Evolutionary conservation across 2,113 vertebrate genomes (phyloP), one percentile per base, ranked within the genome.

Genomic region (Saguinus midas): DNA sequence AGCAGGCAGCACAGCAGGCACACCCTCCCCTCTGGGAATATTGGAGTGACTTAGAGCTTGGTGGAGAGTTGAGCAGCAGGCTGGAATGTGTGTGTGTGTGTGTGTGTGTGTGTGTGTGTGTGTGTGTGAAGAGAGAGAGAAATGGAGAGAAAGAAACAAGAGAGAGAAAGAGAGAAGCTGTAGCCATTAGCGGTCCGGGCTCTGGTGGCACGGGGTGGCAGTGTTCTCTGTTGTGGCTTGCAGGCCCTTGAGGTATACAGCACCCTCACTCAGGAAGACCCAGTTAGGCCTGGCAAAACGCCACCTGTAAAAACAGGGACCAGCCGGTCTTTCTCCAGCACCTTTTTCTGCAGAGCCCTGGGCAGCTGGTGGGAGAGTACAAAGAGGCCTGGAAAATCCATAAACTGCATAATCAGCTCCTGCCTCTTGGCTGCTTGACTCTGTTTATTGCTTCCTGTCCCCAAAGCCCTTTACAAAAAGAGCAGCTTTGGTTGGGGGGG

Each of bases 371-470:
- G 96, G 92, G 76, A 93, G 93, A 95, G 80, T 64, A 92, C 93
- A 96, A 81, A 92, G 93, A 96, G 93, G 96, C 91, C 97, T 97
- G 97, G 97, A 97, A 95, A 97, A 96, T 70, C 95, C 95, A 95
- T 93, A 96, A 93, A 93, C 93, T 91, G 97, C 95, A 91, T 81
- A 95, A 97, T 98, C 97, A 97, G 93, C 93, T 95, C 70, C 96
- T 91, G 90, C 84, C 25, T 97, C 98, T 96, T 96, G 96, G 96
- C 96, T 0, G 83, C 96, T 91, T 92, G 93, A 91, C 95, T 97
- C 93, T 97, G 95, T 97, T 98, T 97, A 98, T 98, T 98, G 96
- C 96, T 98, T 98, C 97, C 97, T 97, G 97, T 97, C 96, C 96
- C 98, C 7, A 45, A 97, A 97, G 94, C 96, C 97, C 93, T 97